Base-by-base conservation (phyloP, 2,888 invertebrate species). In the Scotopteryx bipunctaria region DNA sequence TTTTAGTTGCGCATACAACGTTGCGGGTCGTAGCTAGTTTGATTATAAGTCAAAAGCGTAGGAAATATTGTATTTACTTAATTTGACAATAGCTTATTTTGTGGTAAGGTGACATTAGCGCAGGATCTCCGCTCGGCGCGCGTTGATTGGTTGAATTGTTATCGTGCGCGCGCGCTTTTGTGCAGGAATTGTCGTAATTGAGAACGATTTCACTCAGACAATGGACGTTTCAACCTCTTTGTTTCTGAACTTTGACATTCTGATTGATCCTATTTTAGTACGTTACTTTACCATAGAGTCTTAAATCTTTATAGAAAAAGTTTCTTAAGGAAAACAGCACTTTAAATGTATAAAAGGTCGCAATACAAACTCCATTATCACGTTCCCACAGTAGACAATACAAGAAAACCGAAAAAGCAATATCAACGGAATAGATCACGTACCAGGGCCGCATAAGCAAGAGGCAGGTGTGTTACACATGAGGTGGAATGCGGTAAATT, bases 401-500 rank as follows among this genome's bases (percentile, higher is more conserved):
- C 61, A 61, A 61, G 66, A 62, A 71, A 64, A 46, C 47, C 57
- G 62, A 61, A 66, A 73, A 76, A 67, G 70, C 72, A 76, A 78
- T 81, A 78, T 71, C 73, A 67, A 76, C 73, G 73, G 79, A 83
- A 82, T 80, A 83, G 76, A 80, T 83, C 83, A 85, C 83, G 83
- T 83, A 83, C 78, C 66, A 78, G 79, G 76, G 64, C 66, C 75
- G 79, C 79, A 81, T 79, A 81, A 79, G 78, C 81, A 81, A 79
- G 73, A 77, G 80, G 81, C 88, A 88, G 89, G 87, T 86, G 85
- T 86, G 85, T 83, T 81, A 80, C 78, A 81, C 82, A 78, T 81
- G 80, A 85, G 78, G 74, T 76, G 81, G 86, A 86, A 85, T 85
- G 84, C 85, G 91, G 91, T 91, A 91, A 91, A 92, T 92, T 92